These are phyloP conservation scores for Leucophenga maculata DNA, from an alignment of 2,888 invertebrate genomes.

Conservation along the genomic window DNA sequence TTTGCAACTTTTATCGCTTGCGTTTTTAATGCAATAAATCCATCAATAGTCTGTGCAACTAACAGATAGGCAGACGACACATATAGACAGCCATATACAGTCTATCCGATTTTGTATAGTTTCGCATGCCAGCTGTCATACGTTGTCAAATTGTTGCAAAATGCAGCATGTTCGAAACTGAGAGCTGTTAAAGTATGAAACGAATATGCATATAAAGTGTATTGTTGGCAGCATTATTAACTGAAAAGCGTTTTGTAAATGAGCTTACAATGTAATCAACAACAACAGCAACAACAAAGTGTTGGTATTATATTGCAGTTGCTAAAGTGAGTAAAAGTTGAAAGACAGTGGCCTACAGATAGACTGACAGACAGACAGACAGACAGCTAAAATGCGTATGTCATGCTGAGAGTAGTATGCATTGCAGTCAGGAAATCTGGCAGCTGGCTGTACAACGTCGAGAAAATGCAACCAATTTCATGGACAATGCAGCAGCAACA, in stretches of 20 bases:
- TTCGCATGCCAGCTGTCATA: slow-evolving; percentile 23
- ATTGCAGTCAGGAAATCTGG: background rate
- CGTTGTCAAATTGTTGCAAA: slow-evolving; percentile 30
- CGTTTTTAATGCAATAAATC: slow-evolving; percentile 28
- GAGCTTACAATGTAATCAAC: slow-evolving; percentile 60
- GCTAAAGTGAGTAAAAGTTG: too few relatives aligned
- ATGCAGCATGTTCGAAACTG: slow-evolving; percentile 18
- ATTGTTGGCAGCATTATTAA: slow-evolving; percentile 44
- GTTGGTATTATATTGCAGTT: too few relatives aligned
- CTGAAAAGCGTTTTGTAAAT: slow-evolving; percentile 49
- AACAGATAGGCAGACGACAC: slow-evolving; percentile 5
- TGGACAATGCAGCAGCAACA: slow-evolving; percentile 11
- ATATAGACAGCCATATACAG: background rate
- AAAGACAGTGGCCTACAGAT: slow-evolving; percentile 1
- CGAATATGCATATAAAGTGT: slow-evolving; percentile 5
- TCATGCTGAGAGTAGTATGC: background rate
- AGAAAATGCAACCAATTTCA: slow-evolving; percentile 4
- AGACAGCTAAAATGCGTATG: background rate
- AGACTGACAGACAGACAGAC: background rate
- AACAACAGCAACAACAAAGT: slow-evolving; percentile 21
- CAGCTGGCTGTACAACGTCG: background rate
- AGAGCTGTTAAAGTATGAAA: background rate
- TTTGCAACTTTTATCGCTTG: background rate
- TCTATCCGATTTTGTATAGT: background rate
- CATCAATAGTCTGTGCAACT: background rate